Evolutionary conservation across 2,888 invertebrate genomes (phyloP).

Genomic region (Dynastes maya): DNA sequence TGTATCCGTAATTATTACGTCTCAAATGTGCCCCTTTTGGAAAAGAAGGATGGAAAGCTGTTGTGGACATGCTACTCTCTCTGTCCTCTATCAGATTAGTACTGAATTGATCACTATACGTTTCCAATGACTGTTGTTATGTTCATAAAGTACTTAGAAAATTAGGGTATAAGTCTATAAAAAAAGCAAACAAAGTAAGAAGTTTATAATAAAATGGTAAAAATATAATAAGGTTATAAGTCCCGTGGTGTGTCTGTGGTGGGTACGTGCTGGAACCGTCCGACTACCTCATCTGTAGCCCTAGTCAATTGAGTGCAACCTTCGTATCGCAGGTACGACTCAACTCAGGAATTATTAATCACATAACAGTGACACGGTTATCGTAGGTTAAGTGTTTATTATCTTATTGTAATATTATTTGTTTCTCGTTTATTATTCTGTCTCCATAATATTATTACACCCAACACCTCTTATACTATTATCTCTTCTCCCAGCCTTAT

Average conservation of each 20-base stretch:
- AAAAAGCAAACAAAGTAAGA: slow-evolving; percentile 8
- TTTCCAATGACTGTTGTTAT: slow-evolving; percentile 45
- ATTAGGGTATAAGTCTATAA: slow-evolving; percentile 47
- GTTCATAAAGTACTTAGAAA: slow-evolving; percentile 41
- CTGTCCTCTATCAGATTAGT: slow-evolving; percentile 14
- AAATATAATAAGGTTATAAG: slow-evolving; percentile 33
- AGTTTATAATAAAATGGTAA: slow-evolving; percentile 23
- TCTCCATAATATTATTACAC: slow-evolving; percentile 35
- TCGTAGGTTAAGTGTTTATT: slow-evolving; percentile 52
- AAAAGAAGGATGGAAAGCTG: neutral
- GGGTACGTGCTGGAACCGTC: slow-evolving; percentile 54
- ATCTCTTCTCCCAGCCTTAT: slow-evolving; percentile 9
- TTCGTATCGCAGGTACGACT: slow-evolving; percentile 51
- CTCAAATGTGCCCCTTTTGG: slow-evolving; percentile 27
- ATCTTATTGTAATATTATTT: slow-evolving; percentile 46
- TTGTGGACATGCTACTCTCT: slow-evolving; percentile 9
- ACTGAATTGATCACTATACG: slow-evolving; percentile 38
- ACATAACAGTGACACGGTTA: slow-evolving; percentile 51
- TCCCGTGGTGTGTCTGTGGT: slow-evolving; percentile 49
- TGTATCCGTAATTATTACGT: slow-evolving; percentile 26
- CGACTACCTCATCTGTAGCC: slow-evolving; percentile 54
- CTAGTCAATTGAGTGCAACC: slow-evolving; percentile 54
- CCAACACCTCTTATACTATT: neutral
- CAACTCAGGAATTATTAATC: slow-evolving; percentile 53
- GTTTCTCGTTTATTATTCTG: slow-evolving; percentile 44